A percentile compares a stretch with the other conserved stretches of the same genome.
These are phyloP conservation scores for Acanthosepion lycidas DNA, from an alignment of 2,888 invertebrate genomes.

Conservation along the genomic window DNA sequence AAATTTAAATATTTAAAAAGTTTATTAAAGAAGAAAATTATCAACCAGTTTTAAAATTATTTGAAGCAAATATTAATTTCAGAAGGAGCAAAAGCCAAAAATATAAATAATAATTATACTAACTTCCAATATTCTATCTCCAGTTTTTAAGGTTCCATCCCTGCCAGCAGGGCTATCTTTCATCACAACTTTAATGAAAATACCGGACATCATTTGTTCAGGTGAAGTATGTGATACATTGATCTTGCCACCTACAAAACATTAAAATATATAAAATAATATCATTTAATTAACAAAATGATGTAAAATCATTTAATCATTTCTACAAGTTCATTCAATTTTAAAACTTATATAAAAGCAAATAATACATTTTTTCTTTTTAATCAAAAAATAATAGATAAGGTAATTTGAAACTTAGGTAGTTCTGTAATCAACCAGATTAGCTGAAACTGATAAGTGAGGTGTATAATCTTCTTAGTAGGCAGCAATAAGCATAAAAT, in stretches of 20 bases:
- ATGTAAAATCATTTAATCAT: too few relatives aligned
- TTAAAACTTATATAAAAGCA: too few relatives aligned
- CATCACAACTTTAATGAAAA: constrained; percentile 97
- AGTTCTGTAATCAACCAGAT: too few relatives aligned
- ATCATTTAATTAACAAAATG: not conserved
- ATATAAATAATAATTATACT: constrained; percentile 48
- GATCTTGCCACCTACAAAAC: constrained; percentile 66
- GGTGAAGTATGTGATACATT: constrained; percentile 82
- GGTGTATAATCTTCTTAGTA: too few relatives aligned
- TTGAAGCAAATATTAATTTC: not conserved
- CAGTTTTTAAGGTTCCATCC: constrained; percentile 85
- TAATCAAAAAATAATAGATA: too few relatives aligned
- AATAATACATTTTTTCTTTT: too few relatives aligned
- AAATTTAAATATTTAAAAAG: not conserved
- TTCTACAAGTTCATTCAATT: too few relatives aligned
- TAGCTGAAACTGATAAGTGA: too few relatives aligned
- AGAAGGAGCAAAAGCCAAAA: not conserved
- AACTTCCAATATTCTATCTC: constrained; percentile 88
- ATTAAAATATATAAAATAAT: not conserved
- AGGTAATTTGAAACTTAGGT: too few relatives aligned
- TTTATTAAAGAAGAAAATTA: not conserved
- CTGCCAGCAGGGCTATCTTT: constrained; percentile 94
- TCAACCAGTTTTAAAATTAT: not conserved
- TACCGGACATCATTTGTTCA: constrained; percentile 87
- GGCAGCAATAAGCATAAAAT: too few relatives aligned